These are phyloP conservation scores for Oscheius sp. DNA, from an alignment of 2,888 invertebrate genomes.

Conservation along the genomic window DNA sequence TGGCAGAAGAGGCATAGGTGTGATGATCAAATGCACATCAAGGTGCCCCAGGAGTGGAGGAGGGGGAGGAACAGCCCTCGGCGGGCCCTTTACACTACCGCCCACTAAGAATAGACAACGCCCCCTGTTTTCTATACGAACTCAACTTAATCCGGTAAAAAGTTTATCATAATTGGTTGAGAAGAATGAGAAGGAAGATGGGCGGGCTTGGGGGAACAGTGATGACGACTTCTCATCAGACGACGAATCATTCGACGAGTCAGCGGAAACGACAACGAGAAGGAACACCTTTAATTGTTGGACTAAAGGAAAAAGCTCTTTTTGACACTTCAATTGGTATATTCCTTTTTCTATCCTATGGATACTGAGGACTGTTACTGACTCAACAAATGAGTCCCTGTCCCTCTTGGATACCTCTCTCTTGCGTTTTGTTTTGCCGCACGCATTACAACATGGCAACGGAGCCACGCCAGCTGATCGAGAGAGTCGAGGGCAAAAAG, in stretches of 20 bases:
- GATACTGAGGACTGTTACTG: too few species aligned
- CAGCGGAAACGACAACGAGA: not conserved
- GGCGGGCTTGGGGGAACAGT: not conserved
- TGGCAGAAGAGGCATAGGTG: constrained; percentile 3
- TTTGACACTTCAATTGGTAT: too few species aligned
- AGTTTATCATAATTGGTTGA: too few species aligned
- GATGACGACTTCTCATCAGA: not conserved
- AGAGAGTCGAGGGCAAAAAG: not conserved
- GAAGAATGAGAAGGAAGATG: not conserved
- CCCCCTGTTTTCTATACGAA: constrained; percentile 28
- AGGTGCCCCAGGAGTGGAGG: constrained; percentile 13
- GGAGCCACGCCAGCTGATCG: constrained; percentile 17
- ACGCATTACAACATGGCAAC: constrained; percentile 7
- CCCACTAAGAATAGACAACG: constrained; percentile 28
- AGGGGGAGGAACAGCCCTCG: constrained; percentile 29
- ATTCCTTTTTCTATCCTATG: too few species aligned
- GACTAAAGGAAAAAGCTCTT: not conserved
- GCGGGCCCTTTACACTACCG: constrained; percentile 14
- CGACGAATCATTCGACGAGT: not conserved
- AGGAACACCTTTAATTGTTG: not conserved
- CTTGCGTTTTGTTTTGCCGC: constrained; percentile 15
- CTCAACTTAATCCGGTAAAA: too few species aligned
- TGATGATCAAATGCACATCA: constrained; percentile 20
- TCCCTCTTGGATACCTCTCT: too few species aligned
- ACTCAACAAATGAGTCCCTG: too few species aligned